Evolutionary conservation across 2,113 vertebrate species (phyloP).

Genomic region (Okapia johnstoni): DNA sequence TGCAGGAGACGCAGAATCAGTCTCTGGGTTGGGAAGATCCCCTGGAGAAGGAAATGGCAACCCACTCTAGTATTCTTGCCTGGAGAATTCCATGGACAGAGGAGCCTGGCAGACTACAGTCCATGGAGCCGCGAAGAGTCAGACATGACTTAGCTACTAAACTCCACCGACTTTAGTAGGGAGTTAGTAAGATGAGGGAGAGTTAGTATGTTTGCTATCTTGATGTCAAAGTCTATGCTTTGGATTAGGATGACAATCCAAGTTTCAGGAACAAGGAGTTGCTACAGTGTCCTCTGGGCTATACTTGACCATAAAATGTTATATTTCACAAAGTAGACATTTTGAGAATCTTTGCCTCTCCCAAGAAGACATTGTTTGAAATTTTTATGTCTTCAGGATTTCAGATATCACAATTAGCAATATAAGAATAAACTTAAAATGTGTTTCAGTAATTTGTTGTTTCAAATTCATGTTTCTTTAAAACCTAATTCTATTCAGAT

Average conservation of each 20-base stretch:
- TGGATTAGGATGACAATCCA: neutral
- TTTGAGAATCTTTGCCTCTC: constrained; percentile 11
- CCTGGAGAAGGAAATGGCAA: neutral
- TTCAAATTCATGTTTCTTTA: neutral
- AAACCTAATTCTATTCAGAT: neutral
- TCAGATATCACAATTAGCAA: neutral
- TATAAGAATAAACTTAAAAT: neutral
- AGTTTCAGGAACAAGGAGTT: neutral
- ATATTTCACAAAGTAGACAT: neutral
- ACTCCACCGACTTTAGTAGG: neutral
- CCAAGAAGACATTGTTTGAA: neutral
- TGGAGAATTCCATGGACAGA: neutral
- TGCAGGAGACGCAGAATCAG: neutral
- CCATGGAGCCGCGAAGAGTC: neutral
- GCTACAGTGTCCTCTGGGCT: neutral
- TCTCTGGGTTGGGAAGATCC: neutral
- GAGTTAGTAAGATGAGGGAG: neutral
- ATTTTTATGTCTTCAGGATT: neutral
- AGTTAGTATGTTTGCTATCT: neutral
- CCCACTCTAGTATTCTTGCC: neutral
- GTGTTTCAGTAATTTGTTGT: neutral
- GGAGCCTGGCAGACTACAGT: neutral
- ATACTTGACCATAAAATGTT: neutral
- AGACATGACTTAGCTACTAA: neutral
- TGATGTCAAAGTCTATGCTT: neutral